These are phyloP conservation scores for Silurus lanzhouensis DNA, from an alignment of 2,797 vertebrate genomes.

Conservation along the genomic window DNA sequence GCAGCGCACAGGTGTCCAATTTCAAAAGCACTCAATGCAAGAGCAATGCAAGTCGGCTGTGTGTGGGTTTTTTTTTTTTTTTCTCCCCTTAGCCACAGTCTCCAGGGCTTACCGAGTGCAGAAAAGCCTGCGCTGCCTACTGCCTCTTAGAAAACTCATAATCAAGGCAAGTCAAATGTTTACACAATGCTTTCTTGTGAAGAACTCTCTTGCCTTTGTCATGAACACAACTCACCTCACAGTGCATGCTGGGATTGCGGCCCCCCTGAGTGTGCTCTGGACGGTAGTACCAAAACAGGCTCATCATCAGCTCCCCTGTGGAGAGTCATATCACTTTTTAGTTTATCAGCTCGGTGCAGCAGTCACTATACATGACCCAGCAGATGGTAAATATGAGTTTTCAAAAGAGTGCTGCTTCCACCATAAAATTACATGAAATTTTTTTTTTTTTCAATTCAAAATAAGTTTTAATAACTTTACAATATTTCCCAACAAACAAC, in stretches of 20 bases:
- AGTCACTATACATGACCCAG: neutral
- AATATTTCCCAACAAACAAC: neutral
- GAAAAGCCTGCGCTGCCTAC: slow-evolving; percentile 54
- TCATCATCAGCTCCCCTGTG: slow-evolving; percentile 99
- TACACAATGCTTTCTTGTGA: slow-evolving; percentile 39
- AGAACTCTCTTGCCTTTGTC: slow-evolving; percentile 9
- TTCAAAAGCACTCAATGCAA: slow-evolving; percentile 37
- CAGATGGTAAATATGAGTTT: neutral
- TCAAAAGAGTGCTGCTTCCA: neutral
- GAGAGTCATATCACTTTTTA: slow-evolving; percentile 42
- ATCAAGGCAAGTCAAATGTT: slow-evolving; percentile 59
- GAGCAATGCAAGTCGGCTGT: slow-evolving; percentile 35
- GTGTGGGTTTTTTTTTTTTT: neutral
- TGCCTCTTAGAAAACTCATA: slow-evolving; percentile 49
- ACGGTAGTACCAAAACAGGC: slow-evolving; percentile 99
- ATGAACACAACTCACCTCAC: slow-evolving; percentile 81
- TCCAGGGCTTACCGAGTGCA: slow-evolving; percentile 61
- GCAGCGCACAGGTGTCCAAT: slow-evolving; percentile 29
- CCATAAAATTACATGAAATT: neutral
- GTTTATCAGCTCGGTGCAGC: slow-evolving; percentile 7
- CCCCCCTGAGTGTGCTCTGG: slow-evolving; percentile 99
- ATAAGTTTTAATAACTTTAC: neutral
- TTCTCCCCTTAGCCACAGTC: slow-evolving; percentile 16
- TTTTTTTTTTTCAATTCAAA: neutral
- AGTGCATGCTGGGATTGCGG: slow-evolving; percentile 88